Evolutionary conservation across 2,888 invertebrate genomes (phyloP).

Genomic region (Mellilla xanthometata): DNA sequence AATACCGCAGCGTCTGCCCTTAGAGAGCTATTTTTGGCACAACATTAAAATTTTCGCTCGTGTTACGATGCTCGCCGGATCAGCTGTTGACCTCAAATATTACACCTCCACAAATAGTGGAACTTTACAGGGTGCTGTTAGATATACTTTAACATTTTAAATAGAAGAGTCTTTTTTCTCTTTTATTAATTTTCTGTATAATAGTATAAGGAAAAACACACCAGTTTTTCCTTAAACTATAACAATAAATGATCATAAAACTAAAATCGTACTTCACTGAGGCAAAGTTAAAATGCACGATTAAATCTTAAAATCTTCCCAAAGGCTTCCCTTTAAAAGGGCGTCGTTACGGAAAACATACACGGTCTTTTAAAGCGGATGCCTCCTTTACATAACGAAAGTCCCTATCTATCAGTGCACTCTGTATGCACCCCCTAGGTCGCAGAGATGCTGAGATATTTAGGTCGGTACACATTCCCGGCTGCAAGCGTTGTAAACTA

Average conservation of each 20-base stretch:
- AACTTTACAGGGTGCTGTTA: no score
- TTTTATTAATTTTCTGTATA: no score
- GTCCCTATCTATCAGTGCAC: not conserved
- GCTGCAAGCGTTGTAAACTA: not conserved
- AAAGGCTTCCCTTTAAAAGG: no score
- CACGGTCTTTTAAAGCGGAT: not conserved
- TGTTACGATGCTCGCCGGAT: not conserved
- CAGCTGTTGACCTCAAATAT: conserved; percentile 1
- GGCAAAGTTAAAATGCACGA: no score
- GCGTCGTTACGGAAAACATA: not conserved
- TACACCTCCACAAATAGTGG: not conserved
- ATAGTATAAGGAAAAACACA: no score
- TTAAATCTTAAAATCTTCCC: no score
- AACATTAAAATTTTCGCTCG: not conserved
- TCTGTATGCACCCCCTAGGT: not conserved
- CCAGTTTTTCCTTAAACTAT: no score
- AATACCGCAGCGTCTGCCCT: conserved; percentile 14
- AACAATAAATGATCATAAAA: no score
- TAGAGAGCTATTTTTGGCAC: conserved; percentile 6
- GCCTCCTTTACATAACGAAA: conserved; percentile 1
- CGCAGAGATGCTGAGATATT: conserved; percentile 9
- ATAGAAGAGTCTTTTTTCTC: no score
- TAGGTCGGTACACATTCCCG: conserved; percentile 3
- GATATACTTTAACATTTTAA: no score
- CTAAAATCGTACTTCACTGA: no score